These are phyloP conservation scores for Lithophane leautieri DNA, from an alignment of 2,888 invertebrate genomes.

Conservation along the genomic window DNA sequence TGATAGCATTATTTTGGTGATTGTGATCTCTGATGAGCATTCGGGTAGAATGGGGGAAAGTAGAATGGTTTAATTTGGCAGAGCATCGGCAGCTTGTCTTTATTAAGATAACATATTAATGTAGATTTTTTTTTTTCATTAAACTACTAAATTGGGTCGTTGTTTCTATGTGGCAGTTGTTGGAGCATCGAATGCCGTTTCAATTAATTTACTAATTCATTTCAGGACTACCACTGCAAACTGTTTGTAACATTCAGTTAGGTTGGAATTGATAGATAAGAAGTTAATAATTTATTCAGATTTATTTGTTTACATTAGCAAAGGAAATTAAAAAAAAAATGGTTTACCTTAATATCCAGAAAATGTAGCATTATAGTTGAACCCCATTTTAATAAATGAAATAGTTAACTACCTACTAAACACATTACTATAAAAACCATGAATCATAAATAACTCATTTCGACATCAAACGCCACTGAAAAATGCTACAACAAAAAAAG, in stretches of 20 bases:
- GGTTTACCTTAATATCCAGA: no score
- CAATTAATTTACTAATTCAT: no score
- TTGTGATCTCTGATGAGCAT: conserved; percentile 51
- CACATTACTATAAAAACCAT: not conserved
- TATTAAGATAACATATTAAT: not conserved
- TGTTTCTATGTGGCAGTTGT: not conserved
- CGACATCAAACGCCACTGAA: conserved; percentile 45
- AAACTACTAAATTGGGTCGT: not conserved
- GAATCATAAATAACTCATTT: conserved; percentile 38
- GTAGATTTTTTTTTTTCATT: not conserved
- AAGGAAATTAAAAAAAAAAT: no score
- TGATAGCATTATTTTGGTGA: conserved; percentile 77
- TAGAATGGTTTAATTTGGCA: conserved; percentile 11
- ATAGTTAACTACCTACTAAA: not conserved
- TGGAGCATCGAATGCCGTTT: not conserved
- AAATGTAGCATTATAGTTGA: conserved; percentile 1
- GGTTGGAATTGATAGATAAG: no score
- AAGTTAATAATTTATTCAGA: no score
- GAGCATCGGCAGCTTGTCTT: conserved; percentile 41
- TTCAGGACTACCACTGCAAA: no score
- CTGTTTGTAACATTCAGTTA: no score
- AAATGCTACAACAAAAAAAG: conserved; percentile 49
- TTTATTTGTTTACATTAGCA: no score
- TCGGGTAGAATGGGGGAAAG: conserved; percentile 54
- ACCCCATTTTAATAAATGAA: not conserved